Conservation (phyloP, 2,888 invertebrate genomes). For the Eledona agricola region DNA sequence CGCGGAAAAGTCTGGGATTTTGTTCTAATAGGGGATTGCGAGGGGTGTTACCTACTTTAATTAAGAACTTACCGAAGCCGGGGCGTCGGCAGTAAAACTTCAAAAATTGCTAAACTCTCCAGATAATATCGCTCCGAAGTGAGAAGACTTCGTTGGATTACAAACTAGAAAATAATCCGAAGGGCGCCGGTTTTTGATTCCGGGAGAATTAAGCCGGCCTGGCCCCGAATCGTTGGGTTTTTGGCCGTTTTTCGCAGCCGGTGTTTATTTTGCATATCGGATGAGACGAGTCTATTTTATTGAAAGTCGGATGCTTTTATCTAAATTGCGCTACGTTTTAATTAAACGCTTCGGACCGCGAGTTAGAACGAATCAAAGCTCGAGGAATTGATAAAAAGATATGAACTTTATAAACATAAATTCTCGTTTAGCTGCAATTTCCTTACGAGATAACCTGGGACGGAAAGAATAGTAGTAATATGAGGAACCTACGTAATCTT, state of each 20-base stretch:
- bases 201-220: not conserved
- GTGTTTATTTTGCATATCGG: constrained; percentile 59
- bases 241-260: constrained; percentile 58
- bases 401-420: constrained; percentile 49
- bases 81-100: constrained; percentile 45
- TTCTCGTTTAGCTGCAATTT: constrained; percentile 52
- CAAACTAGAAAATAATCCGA: constrained; percentile 10
- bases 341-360: constrained; percentile 15
- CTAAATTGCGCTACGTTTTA: constrained; percentile 29
- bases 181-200: not conserved
- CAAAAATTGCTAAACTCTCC: constrained; percentile 42
- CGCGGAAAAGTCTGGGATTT: constrained; percentile 27
- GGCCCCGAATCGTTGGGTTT: constrained; percentile 44
- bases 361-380: constrained; percentile 21
- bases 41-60: constrained; percentile 46
- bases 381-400: constrained; percentile 43
- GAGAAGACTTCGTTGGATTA: constrained; percentile 11
- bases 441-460: constrained; percentile 50
- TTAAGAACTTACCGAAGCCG: constrained; percentile 47
- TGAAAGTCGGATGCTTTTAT: constrained; percentile 46
- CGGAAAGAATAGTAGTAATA: constrained; percentile 46
- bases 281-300: constrained; percentile 52
- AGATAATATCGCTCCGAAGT: constrained; percentile 26
- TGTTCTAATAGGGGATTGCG: constrained; percentile 6
- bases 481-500: constrained; percentile 50